Evolutionary conservation across 1,140 invertebrate genomes (phyloP).

Genomic region (Ganaspis sp.): DNA sequence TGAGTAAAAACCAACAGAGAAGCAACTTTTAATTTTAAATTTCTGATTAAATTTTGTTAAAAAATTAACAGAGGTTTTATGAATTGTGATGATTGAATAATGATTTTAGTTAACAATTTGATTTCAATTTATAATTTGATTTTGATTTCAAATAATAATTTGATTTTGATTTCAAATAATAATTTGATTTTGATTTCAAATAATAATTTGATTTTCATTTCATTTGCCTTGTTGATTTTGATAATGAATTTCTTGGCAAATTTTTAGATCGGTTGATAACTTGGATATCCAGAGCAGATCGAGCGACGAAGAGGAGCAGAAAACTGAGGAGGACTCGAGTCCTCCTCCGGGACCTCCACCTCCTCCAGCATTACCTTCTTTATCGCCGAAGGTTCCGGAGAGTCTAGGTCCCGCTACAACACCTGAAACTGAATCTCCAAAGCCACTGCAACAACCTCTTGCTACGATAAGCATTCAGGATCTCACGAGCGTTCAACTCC

Average conservation of each 20-base stretch:
- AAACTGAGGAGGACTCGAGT: constrained; percentile 54
- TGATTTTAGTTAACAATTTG: too few species aligned
- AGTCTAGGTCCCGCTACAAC: constrained; percentile 41
- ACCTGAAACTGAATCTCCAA: constrained; percentile 70
- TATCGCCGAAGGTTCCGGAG: constrained; percentile 40
- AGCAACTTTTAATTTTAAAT: too few species aligned
- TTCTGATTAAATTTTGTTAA: too few species aligned
- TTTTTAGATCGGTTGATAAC: constrained; percentile 71
- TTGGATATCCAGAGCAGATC: constrained; percentile 69
- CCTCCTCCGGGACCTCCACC: constrained; percentile 70
- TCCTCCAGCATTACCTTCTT: constrained; percentile 78
- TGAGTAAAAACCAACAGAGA: too few species aligned
- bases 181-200: too few species aligned
- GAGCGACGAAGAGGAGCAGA: constrained; percentile 50
- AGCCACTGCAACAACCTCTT: constrained; percentile 82
- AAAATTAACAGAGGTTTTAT: too few species aligned
- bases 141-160: too few species aligned
- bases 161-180: too few species aligned
- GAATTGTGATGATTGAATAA: too few species aligned
- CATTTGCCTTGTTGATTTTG: neutral
- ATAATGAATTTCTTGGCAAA: neutral
- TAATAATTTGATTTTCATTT: neutral
- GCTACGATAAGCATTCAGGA: constrained; percentile 91
- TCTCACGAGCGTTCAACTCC: constrained; percentile 87
- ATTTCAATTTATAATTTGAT: too few species aligned